Base-by-base conservation (phyloP, 2,888 invertebrate species). In the Periphyllus acericola region DNA sequence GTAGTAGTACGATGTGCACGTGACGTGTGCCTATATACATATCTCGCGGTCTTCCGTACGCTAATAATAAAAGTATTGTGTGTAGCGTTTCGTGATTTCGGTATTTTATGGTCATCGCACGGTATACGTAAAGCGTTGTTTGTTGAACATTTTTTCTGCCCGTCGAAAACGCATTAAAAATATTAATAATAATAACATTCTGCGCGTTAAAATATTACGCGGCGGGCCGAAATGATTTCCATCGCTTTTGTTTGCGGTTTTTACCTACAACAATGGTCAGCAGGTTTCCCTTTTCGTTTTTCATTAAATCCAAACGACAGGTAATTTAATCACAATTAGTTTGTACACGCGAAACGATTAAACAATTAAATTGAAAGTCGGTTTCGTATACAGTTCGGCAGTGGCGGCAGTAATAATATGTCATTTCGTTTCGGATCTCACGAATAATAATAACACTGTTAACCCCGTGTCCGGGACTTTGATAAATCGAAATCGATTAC, bases 311-410 rank as follows among this genome's bases (percentile, higher is more conserved):
- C 46, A 6, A 82, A 82, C 68, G 82, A 46, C 71, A 82, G 82
- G 82, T 71, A 46, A 52, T 82, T 82, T 82, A 82, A 72, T 72
- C 25, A 71, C 82, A 82, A 82, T 82, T 82, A 82, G 71, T 17
- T 21, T 32, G 25, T n/a, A 66, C 52, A 17, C 25, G 25, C 25
- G 3, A 32, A 82, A 82, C 71, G 82, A 82, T 82, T 82, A 71
- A 82, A 46, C 32, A 82, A 82, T 71, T 80, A 80, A 66, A 46
- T 81, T 40, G 32, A 32, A 81, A 68, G 71, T 80, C 68, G 11
- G 8, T 68, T 68, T 68, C n/a, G 29, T 68, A 17, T 25, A 21
- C n/a, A 25, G 25, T 60, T 60, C 60, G 21, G 60, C 3, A 4
- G 25, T 6, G 60, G 60, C 25, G 60, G 60, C 25, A 8, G 29